Percentiles rank a stretch among this genome's conserved stretches.
Evolutionary conservation across 2,888 invertebrate species (phyloP).

Genomic region (Hirtodrosophila histrioides): DNA sequence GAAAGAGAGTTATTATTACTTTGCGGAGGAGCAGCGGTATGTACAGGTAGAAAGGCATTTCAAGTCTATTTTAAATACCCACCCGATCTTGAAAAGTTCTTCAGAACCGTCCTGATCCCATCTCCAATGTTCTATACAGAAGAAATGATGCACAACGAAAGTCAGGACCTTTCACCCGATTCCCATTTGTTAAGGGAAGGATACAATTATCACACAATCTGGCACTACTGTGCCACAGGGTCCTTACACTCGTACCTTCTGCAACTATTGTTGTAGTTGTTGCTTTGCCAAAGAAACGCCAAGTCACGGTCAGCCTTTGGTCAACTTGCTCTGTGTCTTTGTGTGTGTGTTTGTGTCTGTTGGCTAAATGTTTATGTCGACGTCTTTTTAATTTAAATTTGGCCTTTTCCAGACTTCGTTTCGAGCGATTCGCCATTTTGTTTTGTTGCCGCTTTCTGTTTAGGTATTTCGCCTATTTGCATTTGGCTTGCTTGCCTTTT

Average conservation of each 20-base stretch:
- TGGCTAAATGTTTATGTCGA: conserved; percentile 72
- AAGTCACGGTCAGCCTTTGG: conserved; percentile 22
- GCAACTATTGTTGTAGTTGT: conserved; percentile 13
- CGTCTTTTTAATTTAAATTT: conserved; percentile 77
- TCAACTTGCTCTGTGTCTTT: conserved; percentile 9
- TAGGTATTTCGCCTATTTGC: conserved; percentile 66
- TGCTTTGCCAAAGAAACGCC: conserved; percentile 36
- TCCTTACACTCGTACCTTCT: not conserved
- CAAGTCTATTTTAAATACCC: too few relatives aligned
- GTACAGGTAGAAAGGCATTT: too few relatives aligned
- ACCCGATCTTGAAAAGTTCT: too few relatives aligned
- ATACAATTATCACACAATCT: not conserved
- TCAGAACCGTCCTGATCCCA: too few relatives aligned
- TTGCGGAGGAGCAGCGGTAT: too few relatives aligned
- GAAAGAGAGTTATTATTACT: too few relatives aligned
- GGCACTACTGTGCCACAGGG: conserved; percentile 13
- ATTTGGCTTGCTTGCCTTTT: conserved; percentile 40
- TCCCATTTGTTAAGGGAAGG: not conserved
- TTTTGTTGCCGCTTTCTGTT: conserved; percentile 37
- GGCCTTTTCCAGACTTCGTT: conserved; percentile 42
- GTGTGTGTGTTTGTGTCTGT: conserved; percentile 31
- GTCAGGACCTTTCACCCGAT: too few relatives aligned
- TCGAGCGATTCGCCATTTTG: conserved; percentile 60
- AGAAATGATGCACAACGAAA: too few relatives aligned
- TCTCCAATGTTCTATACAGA: too few relatives aligned